phyloP scores from a whole-genome alignment of 1,140 invertebrate species.

The Himalopsyche phryganea region DNA sequence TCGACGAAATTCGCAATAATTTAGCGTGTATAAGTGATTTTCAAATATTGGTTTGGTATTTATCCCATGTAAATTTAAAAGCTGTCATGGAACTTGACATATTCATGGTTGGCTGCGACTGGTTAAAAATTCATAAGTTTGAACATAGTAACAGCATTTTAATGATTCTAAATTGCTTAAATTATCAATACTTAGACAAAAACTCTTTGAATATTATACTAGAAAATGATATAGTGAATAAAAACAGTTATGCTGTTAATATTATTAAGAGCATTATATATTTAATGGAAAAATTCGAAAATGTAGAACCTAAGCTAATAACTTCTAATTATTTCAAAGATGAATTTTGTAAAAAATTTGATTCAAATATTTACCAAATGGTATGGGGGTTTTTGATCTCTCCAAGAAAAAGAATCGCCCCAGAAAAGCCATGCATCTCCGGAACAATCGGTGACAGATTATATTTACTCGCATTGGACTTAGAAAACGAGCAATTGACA shows the following conservation, averaged over 20 bases:
- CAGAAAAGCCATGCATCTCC: conserved; percentile 18
- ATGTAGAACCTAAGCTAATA: not conserved
- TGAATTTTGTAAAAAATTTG: not conserved
- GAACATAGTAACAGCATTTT: conserved; percentile 10
- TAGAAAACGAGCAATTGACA: conserved; percentile 12
- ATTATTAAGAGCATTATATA: conserved; percentile 17
- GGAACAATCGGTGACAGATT: conserved; percentile 8
- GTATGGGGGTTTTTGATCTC: conserved; percentile 9
- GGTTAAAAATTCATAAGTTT: conserved; percentile 14
- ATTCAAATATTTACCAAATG: conserved; percentile 15
- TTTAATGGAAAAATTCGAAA: not conserved
- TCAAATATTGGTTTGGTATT: conserved; percentile 23
- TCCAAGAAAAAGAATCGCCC: conserved; percentile 11
- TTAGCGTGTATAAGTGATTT: conserved; percentile 13
- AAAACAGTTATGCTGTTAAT: conserved; percentile 8
- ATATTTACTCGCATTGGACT: conserved; percentile 12
- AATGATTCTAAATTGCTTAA: conserved; percentile 26
- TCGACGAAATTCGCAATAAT: conserved; percentile 16
- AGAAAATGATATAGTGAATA: conserved; percentile 1
- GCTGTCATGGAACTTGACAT: conserved; percentile 19
- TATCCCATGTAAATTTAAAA: conserved; percentile 29
- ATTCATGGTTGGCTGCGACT: conserved; percentile 24
- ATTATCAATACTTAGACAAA: conserved; percentile 19
- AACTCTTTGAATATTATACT: conserved; percentile 11
- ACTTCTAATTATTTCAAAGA: not conserved